Conservation (phyloP, 2,888 invertebrate species). For the Scrobipalpa costella region DNA sequence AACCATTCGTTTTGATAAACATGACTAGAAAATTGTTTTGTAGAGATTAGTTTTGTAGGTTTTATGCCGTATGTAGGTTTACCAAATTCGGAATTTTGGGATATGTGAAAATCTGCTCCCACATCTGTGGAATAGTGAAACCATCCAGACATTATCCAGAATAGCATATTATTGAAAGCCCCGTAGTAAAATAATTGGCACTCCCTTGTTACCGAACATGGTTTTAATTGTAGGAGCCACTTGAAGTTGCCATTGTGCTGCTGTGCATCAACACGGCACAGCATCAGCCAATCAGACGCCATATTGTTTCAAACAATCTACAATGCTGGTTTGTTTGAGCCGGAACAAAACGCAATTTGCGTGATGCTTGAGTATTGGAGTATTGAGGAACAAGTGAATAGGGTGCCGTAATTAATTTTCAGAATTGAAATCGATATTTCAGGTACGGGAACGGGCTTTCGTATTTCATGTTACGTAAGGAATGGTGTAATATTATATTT, state of each 20-base stretch:
- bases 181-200: conserved; percentile 6
- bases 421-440: conserved; percentile 1
- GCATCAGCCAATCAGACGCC: conserved; percentile 10
- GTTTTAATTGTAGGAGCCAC: conserved; percentile 19
- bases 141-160: background rate
- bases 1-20: too few relatives aligned
- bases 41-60: too few relatives aligned
- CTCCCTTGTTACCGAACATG: conserved; percentile 5
- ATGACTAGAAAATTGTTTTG: too few relatives aligned
- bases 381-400: conserved; percentile 12
- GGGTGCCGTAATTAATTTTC: background rate
- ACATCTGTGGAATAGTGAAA: too few relatives aligned
- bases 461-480: background rate
- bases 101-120: too few relatives aligned
- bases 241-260: conserved; percentile 18
- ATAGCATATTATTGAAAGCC: too few relatives aligned
- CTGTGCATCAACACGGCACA: background rate
- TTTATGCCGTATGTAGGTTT: too few relatives aligned
- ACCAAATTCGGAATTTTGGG: too few relatives aligned
- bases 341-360: conserved; percentile 14
- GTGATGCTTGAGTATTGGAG: conserved; percentile 11
- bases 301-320: conserved; percentile 16
- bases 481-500: background rate
- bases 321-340: conserved; percentile 9
- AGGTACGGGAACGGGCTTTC: background rate